Base-by-base conservation (phyloP, 2,888 invertebrate genomes). In the Leucoptera coffeella region DNA sequence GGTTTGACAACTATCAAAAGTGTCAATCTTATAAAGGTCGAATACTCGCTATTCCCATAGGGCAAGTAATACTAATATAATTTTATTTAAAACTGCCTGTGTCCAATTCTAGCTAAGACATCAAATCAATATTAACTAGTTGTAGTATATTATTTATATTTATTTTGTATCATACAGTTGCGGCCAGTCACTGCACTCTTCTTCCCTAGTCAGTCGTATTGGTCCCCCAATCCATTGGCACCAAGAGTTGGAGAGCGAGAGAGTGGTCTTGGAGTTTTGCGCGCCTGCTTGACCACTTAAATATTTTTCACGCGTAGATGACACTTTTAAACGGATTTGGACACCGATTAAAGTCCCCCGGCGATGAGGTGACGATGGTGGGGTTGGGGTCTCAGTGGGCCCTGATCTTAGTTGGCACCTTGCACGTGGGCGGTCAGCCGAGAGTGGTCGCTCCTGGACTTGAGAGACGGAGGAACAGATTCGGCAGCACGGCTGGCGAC, bases 401-500 rank as follows among this genome's bases (percentile, higher is more conserved):
- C 6, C 26, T 15, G 7, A 29, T 27, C 28, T 31, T 30, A 30
- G 25, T 27, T 25, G 21, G 23, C 27, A 20, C 6, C 25, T 32
- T 32, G 32, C 35, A 36, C 33, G 20, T 20, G 13, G 30, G 34
- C 30, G 33, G 32, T 14, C 10, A 13, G 2, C 21, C 23, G 29
- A 23, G 28, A 8, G 33, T 35, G 36, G 35, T 35, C 35, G 36
- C 28, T 37, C 33, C 12, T 22, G 23, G 28, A 2, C 13, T 33
- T 32, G 28, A 30, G 6, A 28, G 30, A 25, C 24, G n/a, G 22
- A 23, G 20, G 8, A 8, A 14, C 13, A 7, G 26, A 23, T 28
- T 28, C 30, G 30, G 32, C 32, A 32, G 28, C 30, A 21, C 28
- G 10, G 12, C 2, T 8, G 10, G 20, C 21, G 33, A 32, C 32